Evolutionary conservation across 92 coral and sea anemone species (phyloP), one percentile per base, ranked within the genome.

Genomic region (Epizoanthus stellaris): DNA sequence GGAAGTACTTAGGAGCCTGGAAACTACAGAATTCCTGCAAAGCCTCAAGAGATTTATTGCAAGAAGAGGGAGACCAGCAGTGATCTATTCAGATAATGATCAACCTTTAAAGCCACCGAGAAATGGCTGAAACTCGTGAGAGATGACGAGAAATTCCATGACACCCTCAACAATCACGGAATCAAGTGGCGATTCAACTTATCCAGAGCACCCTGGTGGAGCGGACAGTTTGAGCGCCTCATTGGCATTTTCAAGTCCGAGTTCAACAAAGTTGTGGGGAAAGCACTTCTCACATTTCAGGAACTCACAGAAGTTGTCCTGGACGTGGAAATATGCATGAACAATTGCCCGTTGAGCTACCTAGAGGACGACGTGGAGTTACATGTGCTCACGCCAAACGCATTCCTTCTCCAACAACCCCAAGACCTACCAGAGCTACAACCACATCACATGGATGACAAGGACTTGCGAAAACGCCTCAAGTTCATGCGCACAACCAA

Each of bases 101-200:
- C 66, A 60, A 60, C 66, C 66, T 60, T 60, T 20, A 62, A 62
- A 23, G 67, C 67, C 21, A 34, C 67, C 8, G 67, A 62, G 21
- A 62, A 62, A 62, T 62, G 67, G 67, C 67, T n/a, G 67, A 62
- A 62, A 62, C 67, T 16, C 4, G 67, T 62, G 36, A 14, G 25
- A 62, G 67, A 62, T 4, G 75, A 66, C 12, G 84, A 85, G 34
- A 57, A 49, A 13, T 64, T 76, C 38, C 60, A 76, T 65, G 43
- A 56, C 70, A 25, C 15, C 3, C 84, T 85, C 63, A 71, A 21
- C 39, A 36, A 74, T 17, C 59, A 39, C 36, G 76, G 45, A 25
- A 76, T 85, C 77, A 57, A 85, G 76, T 75, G 85, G 77, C 84
- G 66, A 30, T 85, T 77, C 77, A 85, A 77, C 75, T 84, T 75